These are phyloP conservation scores for Drosophila neotestacea DNA, from an alignment of 2,888 invertebrate genomes.

Conservation along the genomic window DNA sequence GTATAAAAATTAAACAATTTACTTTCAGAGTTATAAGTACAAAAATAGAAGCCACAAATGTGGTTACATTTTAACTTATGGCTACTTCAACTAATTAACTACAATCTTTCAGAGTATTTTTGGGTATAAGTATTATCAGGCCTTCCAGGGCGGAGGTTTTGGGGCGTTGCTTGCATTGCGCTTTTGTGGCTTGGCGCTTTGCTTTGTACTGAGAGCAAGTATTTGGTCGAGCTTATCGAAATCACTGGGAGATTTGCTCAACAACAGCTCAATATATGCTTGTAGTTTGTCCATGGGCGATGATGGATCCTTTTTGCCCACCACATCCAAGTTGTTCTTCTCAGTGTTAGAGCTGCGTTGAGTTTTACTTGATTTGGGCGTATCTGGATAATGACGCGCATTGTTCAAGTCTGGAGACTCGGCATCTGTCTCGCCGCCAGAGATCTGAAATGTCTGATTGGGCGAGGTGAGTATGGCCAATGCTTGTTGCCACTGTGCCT, in stretches of 20 bases:
- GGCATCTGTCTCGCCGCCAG: slow-evolving; percentile 50
- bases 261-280: slow-evolving; percentile 85
- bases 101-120: slow-evolving; percentile 13
- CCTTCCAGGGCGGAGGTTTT: slow-evolving; percentile 82
- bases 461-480: slow-evolving; percentile 88
- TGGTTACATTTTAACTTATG: slow-evolving; percentile 19
- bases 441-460: slow-evolving; percentile 59
- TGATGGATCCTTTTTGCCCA: slow-evolving; percentile 58
- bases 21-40: slow-evolving; percentile 49
- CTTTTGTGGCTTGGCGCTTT: slow-evolving; percentile 45
- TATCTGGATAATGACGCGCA: slow-evolving; percentile 77
- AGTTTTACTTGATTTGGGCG: slow-evolving; percentile 82
- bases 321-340: slow-evolving; percentile 72
- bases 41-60: slow-evolving; percentile 39
- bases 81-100: slow-evolving; percentile 14
- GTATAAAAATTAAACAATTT: slow-evolving; percentile 37
- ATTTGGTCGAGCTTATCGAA: slow-evolving; percentile 83
- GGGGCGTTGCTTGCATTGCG: slow-evolving; percentile 23
- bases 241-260: slow-evolving; percentile 86
- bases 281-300: slow-evolving; percentile 81
- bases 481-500: slow-evolving; percentile 92
- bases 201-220: slow-evolving; percentile 69
- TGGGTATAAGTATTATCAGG: slow-evolving; percentile 32
- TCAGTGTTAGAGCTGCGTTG: slow-evolving; percentile 69
- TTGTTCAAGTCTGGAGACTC: slow-evolving; percentile 76